phyloP scores from a whole-genome alignment of 2,113 vertebrate genomes.

The Ceratotherium simum region DNA sequence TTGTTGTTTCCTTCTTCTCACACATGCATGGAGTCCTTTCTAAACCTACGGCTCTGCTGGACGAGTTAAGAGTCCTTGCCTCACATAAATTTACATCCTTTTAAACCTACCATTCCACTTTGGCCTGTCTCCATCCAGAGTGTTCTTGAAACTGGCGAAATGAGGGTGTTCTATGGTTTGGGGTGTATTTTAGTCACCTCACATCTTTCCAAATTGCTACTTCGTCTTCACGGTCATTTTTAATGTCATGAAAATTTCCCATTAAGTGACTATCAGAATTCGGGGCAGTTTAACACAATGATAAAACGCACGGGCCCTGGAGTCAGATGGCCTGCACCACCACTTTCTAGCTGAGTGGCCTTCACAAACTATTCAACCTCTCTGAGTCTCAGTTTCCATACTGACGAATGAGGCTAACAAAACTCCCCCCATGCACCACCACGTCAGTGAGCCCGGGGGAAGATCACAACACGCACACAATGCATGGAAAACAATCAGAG shows the following conservation, averaged over 20 bases:
- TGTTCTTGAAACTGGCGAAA: not conserved
- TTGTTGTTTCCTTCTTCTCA: not conserved
- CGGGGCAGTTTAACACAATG: no score
- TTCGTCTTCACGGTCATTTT: not conserved
- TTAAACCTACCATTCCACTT: not conserved
- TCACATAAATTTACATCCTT: not conserved
- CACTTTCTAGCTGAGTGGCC: no score
- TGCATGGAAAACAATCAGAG: fast-evolving
- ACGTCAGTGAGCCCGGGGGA: not conserved
- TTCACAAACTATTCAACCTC: not conserved
- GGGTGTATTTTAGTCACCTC: not conserved
- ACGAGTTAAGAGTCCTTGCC: not conserved
- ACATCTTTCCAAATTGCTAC: not conserved
- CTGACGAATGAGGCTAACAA: not conserved
- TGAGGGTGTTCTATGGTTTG: not conserved
- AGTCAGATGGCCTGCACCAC: not conserved
- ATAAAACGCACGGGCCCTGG: not conserved
- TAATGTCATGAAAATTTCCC: not conserved
- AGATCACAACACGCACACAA: not conserved
- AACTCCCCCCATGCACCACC: not conserved
- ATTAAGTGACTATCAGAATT: not conserved
- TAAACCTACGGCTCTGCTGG: not conserved
- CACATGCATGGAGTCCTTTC: not conserved
- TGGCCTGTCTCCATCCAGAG: not conserved
- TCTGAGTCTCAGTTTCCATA: not conserved